Conservation (phyloP, 1,140 invertebrate species). For the Planococcus citri region DNA sequence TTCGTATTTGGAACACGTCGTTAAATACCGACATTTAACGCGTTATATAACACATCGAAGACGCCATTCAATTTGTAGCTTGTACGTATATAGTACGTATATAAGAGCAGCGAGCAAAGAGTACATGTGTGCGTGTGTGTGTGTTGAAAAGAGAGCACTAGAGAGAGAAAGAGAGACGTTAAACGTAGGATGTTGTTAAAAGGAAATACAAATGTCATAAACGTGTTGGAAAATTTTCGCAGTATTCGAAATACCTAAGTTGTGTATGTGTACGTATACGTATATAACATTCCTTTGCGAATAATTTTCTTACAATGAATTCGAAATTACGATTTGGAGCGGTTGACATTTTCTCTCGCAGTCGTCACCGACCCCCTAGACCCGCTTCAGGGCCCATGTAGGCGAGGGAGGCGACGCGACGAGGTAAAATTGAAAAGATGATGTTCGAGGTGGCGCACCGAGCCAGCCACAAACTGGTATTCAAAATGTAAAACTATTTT, state of each 20-base stretch:
- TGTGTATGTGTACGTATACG: neutral
- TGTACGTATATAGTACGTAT: too few species aligned
- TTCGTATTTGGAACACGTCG: neutral
- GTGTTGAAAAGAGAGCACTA: too few species aligned
- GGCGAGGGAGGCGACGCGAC: too few species aligned
- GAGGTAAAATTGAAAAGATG: too few species aligned
- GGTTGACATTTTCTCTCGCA: neutral
- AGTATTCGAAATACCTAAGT: neutral
- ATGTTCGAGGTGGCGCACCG: too few species aligned
- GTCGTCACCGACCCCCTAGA: too few species aligned
- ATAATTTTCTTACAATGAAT: slow-evolving; percentile 8
- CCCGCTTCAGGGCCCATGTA: too few species aligned
- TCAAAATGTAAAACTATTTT: too few species aligned
- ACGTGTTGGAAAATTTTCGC: neutral
- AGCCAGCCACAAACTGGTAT: too few species aligned
- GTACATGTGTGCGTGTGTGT: too few species aligned
- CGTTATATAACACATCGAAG: neutral
- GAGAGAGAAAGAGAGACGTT: neutral
- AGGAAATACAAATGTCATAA: slow-evolving; percentile 4
- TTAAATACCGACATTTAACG: slow-evolving; percentile 8
- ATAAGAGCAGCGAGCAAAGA: too few species aligned
- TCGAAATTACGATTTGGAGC: neutral
- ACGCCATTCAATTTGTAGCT: neutral
- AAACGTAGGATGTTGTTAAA: slow-evolving; percentile 2
- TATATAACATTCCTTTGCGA: neutral